Base-by-base conservation (phyloP, 2,797 vertebrate genomes). In the Catamblyrhynchus diadema region DNA sequence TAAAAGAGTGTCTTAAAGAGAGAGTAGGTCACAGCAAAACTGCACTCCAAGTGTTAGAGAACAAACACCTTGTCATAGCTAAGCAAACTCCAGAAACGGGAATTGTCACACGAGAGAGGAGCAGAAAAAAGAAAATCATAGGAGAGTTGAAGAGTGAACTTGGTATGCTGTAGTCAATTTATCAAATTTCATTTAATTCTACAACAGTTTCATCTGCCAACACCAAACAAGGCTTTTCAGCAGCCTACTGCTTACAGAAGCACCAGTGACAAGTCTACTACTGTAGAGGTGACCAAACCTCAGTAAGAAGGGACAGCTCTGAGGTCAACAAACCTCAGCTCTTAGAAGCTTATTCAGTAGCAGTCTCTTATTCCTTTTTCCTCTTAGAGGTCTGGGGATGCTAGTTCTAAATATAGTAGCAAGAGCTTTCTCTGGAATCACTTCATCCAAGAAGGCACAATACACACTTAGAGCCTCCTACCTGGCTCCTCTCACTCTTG, bases 381-480 rank as follows among this genome's bases (percentile, higher is more conserved):
- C 32, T 78, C 27, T 51, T 24, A 32, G 21, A 81, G 11, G 10
- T 81, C 25, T 54, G n/a, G 42, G 79, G 20, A 54, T 51, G 20
- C 41, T 67, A 71, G 33, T 61, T 50, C 62, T 57, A 79, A 61
- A 70, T 50, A 32, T 0, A 57, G 9, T 8, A 72, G n/a, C 4
- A 1, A 69, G 10, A 75, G 30, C 9, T 66, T 81, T 42, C 62
- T 50, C 61, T 54, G 47, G 84, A 75, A 72, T 44, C 27, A 21
- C 21, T 69, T 59, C 6, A 39, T 50, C 32, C 4, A 3, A 77
- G 60, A 82, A 66, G 21, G 59, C 41, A 83, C 32, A 24, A 78
- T 3, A 59, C 0, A 3, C 17, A 39, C 47, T n/a, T 23, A 41
- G 0, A 6, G n/a, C 12, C 35, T 89, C 44, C 61, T 15, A 21